Evolutionary conservation across 2,797 vertebrate genomes (phyloP), one percentile per base, ranked within the genome.

Genomic region (Peromyscus aztecus): DNA sequence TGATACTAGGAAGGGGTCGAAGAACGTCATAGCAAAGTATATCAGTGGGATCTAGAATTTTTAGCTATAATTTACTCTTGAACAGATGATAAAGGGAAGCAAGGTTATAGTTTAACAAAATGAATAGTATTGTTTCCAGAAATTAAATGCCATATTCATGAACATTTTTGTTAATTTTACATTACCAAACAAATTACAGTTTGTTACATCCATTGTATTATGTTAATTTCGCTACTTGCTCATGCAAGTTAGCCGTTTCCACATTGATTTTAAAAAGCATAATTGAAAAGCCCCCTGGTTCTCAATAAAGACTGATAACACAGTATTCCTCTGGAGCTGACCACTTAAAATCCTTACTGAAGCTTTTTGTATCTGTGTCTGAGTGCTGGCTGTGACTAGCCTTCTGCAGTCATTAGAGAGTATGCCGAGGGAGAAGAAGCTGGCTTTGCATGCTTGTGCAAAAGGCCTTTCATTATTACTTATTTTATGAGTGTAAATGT

Each of bases 121-220:
- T 16, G 55, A 77, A 43, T 88, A 75, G 0, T 92, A 55, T 52
- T 95, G 4, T 94, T 37, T 31, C 63, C 49, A 67, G 69, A 87
- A 96, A 9, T 55, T 55, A 82, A 75, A 90, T 93, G 21, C 73
- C 81, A 13, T 19, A 34, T 81, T 89, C 63, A 40, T 40, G 80
- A 34, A 46, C 10, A 63, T 90, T 91, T 96, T 88, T 77, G 29
- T 73, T 94, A 91, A 87, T 91, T 97, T 94, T 93, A 49, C 19
- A 61, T 81, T 82, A 40, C 9, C 91, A 59, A 92, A 84, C n/a
- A 88, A 88, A 84, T 75, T n/a, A 89, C 67, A 94, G 4, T 55
- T 73, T 90, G 85, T 95, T 94, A 61, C 12, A 82, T 67, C 49
- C n/a, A 46, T 11, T 63, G 27, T 31, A 10, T 59, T 89, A 65